Evolutionary conservation across 2,888 invertebrate genomes (phyloP).

Genomic region (Flabesymbios commensalis): DNA sequence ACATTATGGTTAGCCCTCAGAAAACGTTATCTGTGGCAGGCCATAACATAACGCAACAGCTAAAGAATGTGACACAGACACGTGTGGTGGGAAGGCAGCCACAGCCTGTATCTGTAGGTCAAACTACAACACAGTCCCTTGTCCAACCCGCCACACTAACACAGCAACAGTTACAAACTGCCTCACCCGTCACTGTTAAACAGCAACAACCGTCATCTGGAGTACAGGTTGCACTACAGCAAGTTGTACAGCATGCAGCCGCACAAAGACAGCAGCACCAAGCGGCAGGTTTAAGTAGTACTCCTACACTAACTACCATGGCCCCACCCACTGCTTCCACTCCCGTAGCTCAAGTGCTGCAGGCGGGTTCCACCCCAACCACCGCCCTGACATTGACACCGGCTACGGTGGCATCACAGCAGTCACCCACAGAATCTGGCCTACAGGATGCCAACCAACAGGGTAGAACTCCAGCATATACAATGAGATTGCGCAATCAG

Average conservation of each 20-base stretch:
- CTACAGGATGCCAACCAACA: background rate
- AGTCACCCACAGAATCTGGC: background rate
- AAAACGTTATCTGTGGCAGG: background rate
- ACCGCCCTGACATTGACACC: background rate
- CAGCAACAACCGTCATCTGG: background rate
- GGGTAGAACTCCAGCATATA: slow-evolving; percentile 38
- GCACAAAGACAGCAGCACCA: background rate
- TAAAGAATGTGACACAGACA: slow-evolving; percentile 4
- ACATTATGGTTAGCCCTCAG: slow-evolving; percentile 17
- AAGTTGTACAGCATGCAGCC: background rate
- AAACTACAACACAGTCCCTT: background rate
- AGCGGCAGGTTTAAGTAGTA: background rate
- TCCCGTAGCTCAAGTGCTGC: background rate
- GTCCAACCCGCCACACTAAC: no score
- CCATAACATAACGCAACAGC: slow-evolving; percentile 2
- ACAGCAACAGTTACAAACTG: no score
- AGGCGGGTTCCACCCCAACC: slow-evolving; percentile 4
- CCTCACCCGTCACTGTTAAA: no score
- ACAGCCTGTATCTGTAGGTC: background rate
- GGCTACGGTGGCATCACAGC: background rate
- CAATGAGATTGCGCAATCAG: slow-evolving; percentile 50
- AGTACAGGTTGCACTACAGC: background rate
- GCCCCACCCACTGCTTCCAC: slow-evolving; percentile 1
- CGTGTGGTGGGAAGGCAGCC: background rate
- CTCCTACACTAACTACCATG: background rate